phyloP scores from a whole-genome alignment of 2,113 vertebrate species.

The Vulpes lagopus region DNA sequence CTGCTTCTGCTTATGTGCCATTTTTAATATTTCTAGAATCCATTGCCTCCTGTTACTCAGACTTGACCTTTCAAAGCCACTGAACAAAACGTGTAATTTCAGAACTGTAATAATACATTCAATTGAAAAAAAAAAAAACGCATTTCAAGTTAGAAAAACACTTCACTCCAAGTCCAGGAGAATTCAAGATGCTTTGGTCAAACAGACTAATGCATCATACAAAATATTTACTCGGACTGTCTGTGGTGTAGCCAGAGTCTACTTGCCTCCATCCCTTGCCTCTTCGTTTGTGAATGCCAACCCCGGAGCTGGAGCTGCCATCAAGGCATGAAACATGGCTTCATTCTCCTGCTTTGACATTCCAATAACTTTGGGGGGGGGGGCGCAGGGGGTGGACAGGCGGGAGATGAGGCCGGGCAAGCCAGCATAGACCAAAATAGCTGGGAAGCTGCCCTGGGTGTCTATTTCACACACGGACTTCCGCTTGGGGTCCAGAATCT shows the following conservation, averaged over 20 bases:
- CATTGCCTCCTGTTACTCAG: neutral
- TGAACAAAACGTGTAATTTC: neutral
- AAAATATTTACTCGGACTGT: neutral
- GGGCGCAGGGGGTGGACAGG: neutral
- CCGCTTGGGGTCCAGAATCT: slow-evolving; percentile 58
- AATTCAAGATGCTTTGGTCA: neutral
- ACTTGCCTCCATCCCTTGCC: rapidly evolving
- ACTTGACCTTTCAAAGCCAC: neutral
- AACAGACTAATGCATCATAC: neutral
- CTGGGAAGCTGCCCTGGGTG: neutral
- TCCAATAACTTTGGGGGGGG: neutral
- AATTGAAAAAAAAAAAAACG: neutral
- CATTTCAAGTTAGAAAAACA: neutral
- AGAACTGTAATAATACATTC: neutral
- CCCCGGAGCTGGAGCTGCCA: neutral
- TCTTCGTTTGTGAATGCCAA: neutral
- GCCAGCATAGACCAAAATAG: slow-evolving; percentile 55
- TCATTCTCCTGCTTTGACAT: neutral
- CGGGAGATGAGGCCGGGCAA: neutral
- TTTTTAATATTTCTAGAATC: neutral
- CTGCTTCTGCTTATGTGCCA: neutral
- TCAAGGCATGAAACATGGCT: neutral
- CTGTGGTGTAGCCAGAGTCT: neutral
- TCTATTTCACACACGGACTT: slow-evolving; percentile 48
- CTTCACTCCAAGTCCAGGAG: neutral